phyloP scores from a whole-genome alignment of 1,140 invertebrate genomes.

The Gryon sp. region DNA sequence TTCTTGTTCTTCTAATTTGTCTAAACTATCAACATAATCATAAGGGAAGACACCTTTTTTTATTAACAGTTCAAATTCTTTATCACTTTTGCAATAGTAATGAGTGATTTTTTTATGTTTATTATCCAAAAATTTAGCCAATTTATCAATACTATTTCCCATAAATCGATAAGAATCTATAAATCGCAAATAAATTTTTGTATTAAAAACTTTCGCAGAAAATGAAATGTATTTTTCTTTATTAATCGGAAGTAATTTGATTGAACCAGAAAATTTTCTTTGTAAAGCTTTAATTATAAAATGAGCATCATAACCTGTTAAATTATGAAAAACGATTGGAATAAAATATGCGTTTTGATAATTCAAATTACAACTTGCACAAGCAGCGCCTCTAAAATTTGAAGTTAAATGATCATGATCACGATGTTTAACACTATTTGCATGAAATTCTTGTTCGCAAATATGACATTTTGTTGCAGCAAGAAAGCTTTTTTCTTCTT shows the following conservation, averaged over 20 bases:
- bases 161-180: slow-evolving; percentile 64
- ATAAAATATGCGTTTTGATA: slow-evolving; percentile 62
- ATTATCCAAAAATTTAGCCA: slow-evolving; percentile 49
- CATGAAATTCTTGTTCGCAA: neutral
- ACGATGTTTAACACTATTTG: slow-evolving; percentile 6
- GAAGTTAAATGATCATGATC: slow-evolving; percentile 73
- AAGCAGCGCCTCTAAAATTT: slow-evolving; percentile 65
- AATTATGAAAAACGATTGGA: slow-evolving; percentile 70
- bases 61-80: slow-evolving; percentile 42
- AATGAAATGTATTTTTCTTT: slow-evolving; percentile 56
- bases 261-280: slow-evolving; percentile 12
- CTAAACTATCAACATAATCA: slow-evolving; percentile 65
- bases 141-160: slow-evolving; percentile 45
- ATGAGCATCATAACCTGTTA: slow-evolving; percentile 65
- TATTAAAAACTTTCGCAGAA: slow-evolving; percentile 44
- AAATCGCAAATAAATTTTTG: slow-evolving; percentile 53
- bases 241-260: slow-evolving; percentile 50
- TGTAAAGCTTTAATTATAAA: slow-evolving; percentile 56
- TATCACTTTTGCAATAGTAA: slow-evolving; percentile 2
- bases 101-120: slow-evolving; percentile 31
- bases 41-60: slow-evolving; percentile 61
- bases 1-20: slow-evolving; percentile 63
- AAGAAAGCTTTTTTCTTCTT: no score
- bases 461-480: slow-evolving; percentile 4
- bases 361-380: slow-evolving; percentile 71